Conservation (phyloP, 2,797 vertebrate genomes). For the Xerus rutilus region DNA sequence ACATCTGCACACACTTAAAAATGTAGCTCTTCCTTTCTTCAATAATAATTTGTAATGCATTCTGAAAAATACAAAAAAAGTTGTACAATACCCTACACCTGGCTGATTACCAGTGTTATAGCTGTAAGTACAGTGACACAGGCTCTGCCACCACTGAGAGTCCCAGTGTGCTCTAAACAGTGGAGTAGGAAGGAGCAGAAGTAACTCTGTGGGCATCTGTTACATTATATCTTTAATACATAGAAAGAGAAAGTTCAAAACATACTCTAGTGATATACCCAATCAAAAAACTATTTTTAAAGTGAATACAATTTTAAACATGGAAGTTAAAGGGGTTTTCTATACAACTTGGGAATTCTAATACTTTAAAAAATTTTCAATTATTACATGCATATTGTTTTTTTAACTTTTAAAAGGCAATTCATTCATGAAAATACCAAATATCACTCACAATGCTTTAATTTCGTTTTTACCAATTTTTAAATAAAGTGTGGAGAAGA, state of each 20-base stretch:
- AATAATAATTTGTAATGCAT: conserved; percentile 79
- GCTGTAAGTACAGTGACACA: not conserved
- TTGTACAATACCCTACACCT: conserved; percentile 61
- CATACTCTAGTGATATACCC: conserved; percentile 19
- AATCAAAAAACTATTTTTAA: conserved; percentile 12
- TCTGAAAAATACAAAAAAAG: conserved; percentile 55
- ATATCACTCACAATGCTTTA: not conserved
- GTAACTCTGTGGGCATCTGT: not conserved
- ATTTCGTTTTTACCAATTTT: not conserved
- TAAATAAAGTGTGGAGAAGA: not conserved
- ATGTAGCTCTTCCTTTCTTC: conserved; percentile 82
- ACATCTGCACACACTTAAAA: conserved; percentile 91
- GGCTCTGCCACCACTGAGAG: not conserved
- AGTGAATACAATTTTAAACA: conserved; percentile 17
- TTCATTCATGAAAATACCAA: not conserved
- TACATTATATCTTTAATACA: too few relatives aligned
- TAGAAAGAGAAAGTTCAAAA: not conserved
- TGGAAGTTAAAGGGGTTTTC: not conserved
- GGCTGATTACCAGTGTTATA: conserved; percentile 35
- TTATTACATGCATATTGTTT: not conserved
- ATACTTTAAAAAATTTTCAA: conserved; percentile 18
- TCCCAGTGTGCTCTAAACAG: not conserved
- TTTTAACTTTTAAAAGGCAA: not conserved
- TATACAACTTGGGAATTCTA: not conserved
- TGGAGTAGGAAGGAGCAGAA: accelerated